A percentile compares a stretch with the other conserved stretches of the same genome.
These are phyloP conservation scores for Perdita meconis DNA, from an alignment of 2,888 invertebrate genomes.

Conservation along the genomic window DNA sequence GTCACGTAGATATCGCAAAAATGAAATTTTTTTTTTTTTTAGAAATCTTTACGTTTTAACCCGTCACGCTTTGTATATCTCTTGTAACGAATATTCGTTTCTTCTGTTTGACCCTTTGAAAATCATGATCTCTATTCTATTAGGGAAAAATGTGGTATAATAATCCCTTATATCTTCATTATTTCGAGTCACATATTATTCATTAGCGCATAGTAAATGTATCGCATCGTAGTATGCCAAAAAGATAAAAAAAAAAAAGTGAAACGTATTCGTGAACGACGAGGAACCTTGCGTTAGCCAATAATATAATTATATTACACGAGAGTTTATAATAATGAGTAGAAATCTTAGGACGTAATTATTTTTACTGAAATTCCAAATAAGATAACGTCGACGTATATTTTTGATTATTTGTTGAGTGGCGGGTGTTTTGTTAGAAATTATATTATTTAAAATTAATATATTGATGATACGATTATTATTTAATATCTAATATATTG, in stretches of 20 bases:
- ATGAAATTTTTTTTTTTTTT: constrained; percentile 9
- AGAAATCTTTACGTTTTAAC: constrained; percentile 44
- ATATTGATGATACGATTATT: constrained; percentile 81
- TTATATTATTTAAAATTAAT: constrained; percentile 84
- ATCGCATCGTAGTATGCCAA: constrained; percentile 70
- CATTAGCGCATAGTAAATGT: constrained; percentile 65
- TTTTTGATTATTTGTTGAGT: constrained; percentile 76
- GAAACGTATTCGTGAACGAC: constrained; percentile 54
- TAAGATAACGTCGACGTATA: constrained; percentile 74
- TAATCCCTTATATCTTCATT: constrained; percentile 58
- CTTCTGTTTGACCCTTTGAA: constrained; percentile 45
- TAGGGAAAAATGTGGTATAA: constrained; percentile 54
- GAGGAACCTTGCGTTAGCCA: constrained; percentile 49
- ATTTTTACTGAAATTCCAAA: constrained; percentile 63
- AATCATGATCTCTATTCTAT: constrained; percentile 56
- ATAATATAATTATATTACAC: constrained; percentile 56
- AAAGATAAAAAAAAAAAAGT: constrained; percentile 52
- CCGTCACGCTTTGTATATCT: constrained; percentile 58
- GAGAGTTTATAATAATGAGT: constrained; percentile 66
- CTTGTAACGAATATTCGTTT: constrained; percentile 30
- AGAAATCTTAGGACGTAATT: constrained; percentile 60
- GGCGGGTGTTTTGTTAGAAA: constrained; percentile 82
- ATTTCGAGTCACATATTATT: constrained; percentile 67
- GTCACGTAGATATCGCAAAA: constrained; percentile 13
- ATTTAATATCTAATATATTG: constrained; percentile 84